phyloP scores from a whole-genome alignment of 2,113 vertebrate genomes.

The Aptenodytes patagonicus region DNA sequence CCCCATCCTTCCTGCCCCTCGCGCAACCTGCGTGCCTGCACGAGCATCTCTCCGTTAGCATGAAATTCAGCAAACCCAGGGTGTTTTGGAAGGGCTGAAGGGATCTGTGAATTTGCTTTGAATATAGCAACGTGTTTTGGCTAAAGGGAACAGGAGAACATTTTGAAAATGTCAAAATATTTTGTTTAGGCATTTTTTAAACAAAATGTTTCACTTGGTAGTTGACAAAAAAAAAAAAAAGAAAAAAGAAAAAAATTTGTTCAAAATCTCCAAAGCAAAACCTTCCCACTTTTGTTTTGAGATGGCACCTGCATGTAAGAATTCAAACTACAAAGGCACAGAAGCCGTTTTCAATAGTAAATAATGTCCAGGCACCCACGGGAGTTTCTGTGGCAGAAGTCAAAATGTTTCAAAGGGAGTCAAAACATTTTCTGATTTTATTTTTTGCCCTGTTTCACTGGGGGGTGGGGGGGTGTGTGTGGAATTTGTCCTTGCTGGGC shows the following conservation, averaged over 20 bases:
- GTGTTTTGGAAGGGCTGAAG: background rate
- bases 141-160: conserved; percentile 54
- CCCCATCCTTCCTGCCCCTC: background rate
- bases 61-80: background rate
- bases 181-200: conserved; percentile 54
- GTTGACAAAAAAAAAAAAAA: background rate
- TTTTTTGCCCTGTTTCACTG: background rate
- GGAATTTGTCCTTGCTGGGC: background rate
- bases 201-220: conserved; percentile 42
- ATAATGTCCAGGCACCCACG: background rate
- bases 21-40: rapidly evolving
- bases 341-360: background rate
- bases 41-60: background rate
- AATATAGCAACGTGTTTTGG: conserved; percentile 19
- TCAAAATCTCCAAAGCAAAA: conserved; percentile 23
- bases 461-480: background rate
- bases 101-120: conserved; percentile 24
- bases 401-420: conserved; percentile 13
- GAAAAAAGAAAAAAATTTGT: background rate
- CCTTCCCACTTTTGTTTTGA: background rate
- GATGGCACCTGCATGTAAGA: background rate
- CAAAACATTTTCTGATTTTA: conserved; percentile 12
- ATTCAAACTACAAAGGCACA: background rate
- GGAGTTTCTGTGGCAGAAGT: background rate
- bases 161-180: conserved; percentile 67